These are phyloP conservation scores for Araneus ventricosus DNA, from an alignment of 1,140 invertebrate genomes.

Conservation along the genomic window DNA sequence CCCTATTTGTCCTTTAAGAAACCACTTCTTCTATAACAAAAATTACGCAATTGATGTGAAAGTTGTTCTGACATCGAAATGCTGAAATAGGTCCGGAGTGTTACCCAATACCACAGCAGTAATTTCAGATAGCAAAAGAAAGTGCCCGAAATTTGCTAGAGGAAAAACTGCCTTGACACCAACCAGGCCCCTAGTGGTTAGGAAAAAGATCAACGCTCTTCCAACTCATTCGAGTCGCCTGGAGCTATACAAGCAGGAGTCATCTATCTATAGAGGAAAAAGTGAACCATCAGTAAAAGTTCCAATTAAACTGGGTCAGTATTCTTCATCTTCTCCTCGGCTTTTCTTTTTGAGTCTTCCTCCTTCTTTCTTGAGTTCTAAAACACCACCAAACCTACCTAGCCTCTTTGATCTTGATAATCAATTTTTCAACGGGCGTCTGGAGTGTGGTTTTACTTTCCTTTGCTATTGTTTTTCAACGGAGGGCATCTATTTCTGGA, in stretches of 20 bases:
- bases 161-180: neutral
- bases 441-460: neutral
- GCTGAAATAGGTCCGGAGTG: neutral
- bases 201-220: neutral
- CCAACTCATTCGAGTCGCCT: neutral
- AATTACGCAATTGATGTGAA: neutral
- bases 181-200: neutral
- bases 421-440: neutral
- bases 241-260: neutral
- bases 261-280: neutral
- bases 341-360: neutral
- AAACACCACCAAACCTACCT: neutral
- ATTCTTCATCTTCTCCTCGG: neutral
- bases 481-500: neutral
- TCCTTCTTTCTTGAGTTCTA: neutral
- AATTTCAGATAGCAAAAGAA: neutral
- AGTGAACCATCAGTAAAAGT: constrained; percentile 39
- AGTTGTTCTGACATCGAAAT: neutral
- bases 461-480: neutral
- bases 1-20: neutral
- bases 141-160: neutral
- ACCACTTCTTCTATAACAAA: neutral
- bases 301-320: constrained; percentile 32
- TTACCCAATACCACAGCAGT: neutral
- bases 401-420: neutral